Evolutionary conservation across 30 jellyfish, hydroid and myxozoan species (phyloP).

Genomic region (Sanderia malayensis): DNA sequence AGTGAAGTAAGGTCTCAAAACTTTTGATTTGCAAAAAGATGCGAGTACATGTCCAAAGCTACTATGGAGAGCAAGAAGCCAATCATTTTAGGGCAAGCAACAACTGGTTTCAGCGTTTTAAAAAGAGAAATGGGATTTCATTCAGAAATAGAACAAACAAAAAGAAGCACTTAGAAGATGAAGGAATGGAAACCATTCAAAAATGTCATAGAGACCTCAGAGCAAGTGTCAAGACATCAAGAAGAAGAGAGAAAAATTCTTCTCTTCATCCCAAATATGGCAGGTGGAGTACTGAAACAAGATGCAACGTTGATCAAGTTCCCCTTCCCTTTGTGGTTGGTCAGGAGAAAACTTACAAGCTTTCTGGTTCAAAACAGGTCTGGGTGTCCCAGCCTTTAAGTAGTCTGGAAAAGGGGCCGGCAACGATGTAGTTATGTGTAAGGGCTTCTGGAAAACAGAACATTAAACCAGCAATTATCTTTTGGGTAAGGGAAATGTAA

Average conservation of each 20-base stretch:
- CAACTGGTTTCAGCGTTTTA: background rate
- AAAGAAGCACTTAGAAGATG: background rate
- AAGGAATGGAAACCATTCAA: background rate
- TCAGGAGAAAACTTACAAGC: background rate
- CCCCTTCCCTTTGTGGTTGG: slow-evolving; percentile 1
- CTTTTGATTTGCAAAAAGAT: background rate
- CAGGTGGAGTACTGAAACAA: background rate
- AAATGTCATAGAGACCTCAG: background rate
- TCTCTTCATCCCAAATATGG: background rate
- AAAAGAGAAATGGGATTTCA: background rate
- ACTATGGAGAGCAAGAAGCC: background rate
- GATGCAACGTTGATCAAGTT: background rate
- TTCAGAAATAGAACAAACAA: background rate
- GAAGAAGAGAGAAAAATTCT: background rate
- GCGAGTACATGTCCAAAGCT: background rate
- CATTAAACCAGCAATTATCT: background rate
- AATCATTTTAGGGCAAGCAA: background rate
- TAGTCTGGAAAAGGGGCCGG: background rate
- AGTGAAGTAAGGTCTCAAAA: background rate
- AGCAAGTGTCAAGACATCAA: background rate
- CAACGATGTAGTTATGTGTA: background rate
- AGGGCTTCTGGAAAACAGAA: background rate
- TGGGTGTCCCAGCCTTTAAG: background rate
- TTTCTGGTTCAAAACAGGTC: background rate
- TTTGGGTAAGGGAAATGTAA: background rate